These are phyloP conservation scores for Phymanthus crucifer DNA, from an alignment of 92 coral and sea anemone species.

Conservation along the genomic window DNA sequence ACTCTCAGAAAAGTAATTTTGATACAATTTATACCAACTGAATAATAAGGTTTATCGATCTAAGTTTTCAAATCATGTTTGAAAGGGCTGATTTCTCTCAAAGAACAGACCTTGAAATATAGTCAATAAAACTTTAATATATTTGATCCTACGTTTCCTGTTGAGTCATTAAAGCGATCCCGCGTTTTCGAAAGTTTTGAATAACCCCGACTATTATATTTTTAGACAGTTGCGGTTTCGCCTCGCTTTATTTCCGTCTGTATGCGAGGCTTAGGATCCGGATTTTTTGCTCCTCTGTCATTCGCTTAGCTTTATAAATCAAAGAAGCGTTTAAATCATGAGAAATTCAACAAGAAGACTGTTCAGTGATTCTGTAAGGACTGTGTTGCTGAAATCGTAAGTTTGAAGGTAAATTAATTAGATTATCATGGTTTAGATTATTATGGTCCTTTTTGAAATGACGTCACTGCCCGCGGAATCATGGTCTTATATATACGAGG, in stretches of 20 bases:
- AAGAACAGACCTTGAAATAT: background rate
- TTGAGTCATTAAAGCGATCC: background rate
- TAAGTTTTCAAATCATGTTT: too few species aligned
- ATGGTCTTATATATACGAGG: background rate
- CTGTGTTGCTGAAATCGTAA: background rate
- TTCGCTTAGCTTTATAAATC: background rate
- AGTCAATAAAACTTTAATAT: background rate
- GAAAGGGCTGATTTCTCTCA: background rate
- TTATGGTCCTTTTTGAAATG: background rate
- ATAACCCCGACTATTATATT: background rate
- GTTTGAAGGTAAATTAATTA: background rate
- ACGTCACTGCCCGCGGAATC: background rate
- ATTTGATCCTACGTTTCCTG: background rate
- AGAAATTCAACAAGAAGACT: background rate
- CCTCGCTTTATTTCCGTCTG: background rate
- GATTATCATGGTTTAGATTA: background rate
- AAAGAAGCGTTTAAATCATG: background rate
- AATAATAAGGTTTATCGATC: too few species aligned
- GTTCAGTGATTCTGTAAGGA: background rate
- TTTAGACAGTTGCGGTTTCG: background rate
- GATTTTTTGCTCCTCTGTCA: background rate
- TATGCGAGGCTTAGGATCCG: background rate
- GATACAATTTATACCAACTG: too few species aligned
- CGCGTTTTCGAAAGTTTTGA: background rate
- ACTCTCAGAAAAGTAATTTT: too few species aligned